phyloP scores from a whole-genome alignment of 2,113 vertebrate genomes.

The Galbula dea region DNA sequence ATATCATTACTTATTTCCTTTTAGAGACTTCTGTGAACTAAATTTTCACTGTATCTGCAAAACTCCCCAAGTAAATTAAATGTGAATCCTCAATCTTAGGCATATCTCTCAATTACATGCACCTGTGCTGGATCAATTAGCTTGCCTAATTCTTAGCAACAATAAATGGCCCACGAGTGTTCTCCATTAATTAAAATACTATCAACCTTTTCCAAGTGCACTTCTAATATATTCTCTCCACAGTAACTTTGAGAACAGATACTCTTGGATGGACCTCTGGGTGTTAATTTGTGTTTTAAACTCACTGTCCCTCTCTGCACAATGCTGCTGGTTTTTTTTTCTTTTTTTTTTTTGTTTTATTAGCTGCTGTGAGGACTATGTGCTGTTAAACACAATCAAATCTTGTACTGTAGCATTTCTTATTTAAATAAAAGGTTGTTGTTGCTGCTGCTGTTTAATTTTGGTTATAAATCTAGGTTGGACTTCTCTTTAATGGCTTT shows the following conservation, averaged over 20 bases:
- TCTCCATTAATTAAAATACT: slow-evolving; percentile 64
- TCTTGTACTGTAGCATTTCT: neutral
- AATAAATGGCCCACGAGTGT: slow-evolving; percentile 59
- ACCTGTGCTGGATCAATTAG: slow-evolving; percentile 77
- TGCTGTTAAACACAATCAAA: neutral
- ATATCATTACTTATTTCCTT: neutral
- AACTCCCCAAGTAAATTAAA: slow-evolving; percentile 74
- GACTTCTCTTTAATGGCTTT: neutral
- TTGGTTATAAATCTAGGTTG: neutral
- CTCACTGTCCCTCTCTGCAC: neutral
- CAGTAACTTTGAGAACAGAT: neutral
- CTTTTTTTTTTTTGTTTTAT: neutral
- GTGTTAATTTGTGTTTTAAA: neutral
- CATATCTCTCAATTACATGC: slow-evolving; percentile 68
- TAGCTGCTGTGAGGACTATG: neutral
- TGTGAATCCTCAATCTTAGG: slow-evolving; percentile 54
- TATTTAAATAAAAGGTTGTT: neutral
- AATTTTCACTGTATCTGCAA: slow-evolving; percentile 41
- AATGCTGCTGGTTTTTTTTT: neutral
- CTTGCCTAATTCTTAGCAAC: slow-evolving; percentile 61
- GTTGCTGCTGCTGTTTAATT: neutral
- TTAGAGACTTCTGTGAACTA: neutral
- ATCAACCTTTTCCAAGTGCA: slow-evolving; percentile 50
- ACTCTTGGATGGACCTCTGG: neutral
- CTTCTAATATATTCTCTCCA: neutral